Base-by-base conservation (phyloP, 2,797 vertebrate genomes). In the Rhinoraja longicauda region DNA sequence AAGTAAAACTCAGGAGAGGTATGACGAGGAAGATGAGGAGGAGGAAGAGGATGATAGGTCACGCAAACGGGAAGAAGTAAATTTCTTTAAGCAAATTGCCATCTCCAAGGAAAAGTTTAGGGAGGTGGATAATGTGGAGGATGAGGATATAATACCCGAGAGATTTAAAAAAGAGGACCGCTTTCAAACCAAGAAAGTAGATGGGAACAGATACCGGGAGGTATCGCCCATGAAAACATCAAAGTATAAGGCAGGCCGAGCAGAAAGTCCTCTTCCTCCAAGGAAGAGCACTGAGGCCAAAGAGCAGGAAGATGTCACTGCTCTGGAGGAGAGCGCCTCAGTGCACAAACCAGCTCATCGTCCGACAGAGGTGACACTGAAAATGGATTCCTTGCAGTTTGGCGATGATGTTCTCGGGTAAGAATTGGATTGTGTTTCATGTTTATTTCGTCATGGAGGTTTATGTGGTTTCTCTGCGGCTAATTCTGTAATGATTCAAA, bases 311-410 rank as follows among this genome's bases (percentile, higher is more conserved):
- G 95, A 94, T 95, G 95, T 96, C 94, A 96, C 94, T 94, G 94
- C 95, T 93, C 97, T 96, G 93, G 97, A 97, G 78, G 97, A 98
- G 93, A 96, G 95, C 6, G 95, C 97, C 57, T 93, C 96, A 94
- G 95, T 94, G 93, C 95, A 96, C 93, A 97, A 96, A 94, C 97
- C 97, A 70, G 96, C 96, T 94, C 98, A 97, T 94, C 97, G 97
- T 77, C 98, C 98, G 94, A 95, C 97, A 62, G 98, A 98, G 93
- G 96, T 98, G 94, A 98, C 97, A 95, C 96, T 98, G 93, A 97
- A 97, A 94, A 97, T 98, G 98, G 97, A 98, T 95, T 97, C 98
- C 93, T 97, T 98, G n/a, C 97, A 97, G 76, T 92, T 92, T 75
- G 72, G 90, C 70, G 72, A 72, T 75, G 67, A 75, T 39, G 15